Conservation (phyloP, 2,888 invertebrate species). For the Metallyticus violacea region DNA sequence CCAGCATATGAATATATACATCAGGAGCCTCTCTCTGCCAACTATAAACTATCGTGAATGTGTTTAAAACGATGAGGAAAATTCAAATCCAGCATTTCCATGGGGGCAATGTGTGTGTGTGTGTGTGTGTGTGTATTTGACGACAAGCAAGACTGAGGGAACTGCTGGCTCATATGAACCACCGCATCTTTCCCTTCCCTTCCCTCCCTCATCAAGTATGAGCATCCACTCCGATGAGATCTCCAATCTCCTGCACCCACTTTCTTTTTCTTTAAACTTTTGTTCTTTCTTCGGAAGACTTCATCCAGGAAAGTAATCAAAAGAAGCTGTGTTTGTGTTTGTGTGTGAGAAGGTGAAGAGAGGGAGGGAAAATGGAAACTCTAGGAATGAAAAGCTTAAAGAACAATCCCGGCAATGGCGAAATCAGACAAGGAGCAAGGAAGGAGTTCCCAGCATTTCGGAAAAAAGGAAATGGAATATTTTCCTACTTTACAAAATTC, state of each 20-base stretch:
- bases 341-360: background rate
- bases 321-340: constrained; percentile 3
- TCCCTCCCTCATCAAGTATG: background rate
- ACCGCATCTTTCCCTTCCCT: too few relatives aligned
- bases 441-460: too few relatives aligned
- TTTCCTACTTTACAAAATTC: constrained; percentile 22
- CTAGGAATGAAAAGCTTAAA: background rate
- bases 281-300: constrained; percentile 23
- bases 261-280: constrained; percentile 12
- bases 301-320: constrained; percentile 31
- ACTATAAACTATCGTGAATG: background rate
- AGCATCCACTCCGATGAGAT: background rate
- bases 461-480: constrained; percentile 24
- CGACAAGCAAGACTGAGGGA: background rate
- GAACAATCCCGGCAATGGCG: background rate
- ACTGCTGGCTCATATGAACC: background rate
- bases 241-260: background rate
- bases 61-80: background rate
- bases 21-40: too few relatives aligned
- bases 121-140: too few relatives aligned
- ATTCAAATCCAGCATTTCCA: background rate
- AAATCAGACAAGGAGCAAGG: background rate
- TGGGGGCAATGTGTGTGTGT: too few relatives aligned
- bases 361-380: background rate
- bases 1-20: background rate